Evolutionary conservation across 1,140 invertebrate genomes (phyloP).

Genomic region (Drosophila kohkoa): DNA sequence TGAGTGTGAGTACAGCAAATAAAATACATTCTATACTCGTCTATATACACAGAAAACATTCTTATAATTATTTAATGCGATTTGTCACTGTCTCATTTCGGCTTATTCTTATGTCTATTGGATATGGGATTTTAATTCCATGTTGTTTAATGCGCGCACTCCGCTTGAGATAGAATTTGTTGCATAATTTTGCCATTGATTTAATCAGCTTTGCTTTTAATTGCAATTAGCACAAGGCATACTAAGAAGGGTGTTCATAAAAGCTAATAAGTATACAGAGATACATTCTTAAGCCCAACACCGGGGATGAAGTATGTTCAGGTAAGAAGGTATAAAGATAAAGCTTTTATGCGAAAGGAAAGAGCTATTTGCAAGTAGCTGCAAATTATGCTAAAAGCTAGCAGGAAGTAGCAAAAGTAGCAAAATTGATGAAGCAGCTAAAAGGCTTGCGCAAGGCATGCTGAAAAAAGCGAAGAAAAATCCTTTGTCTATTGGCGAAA

Average conservation of each 20-base stretch:
- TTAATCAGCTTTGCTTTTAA: slow-evolving; percentile 77
- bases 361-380: neutral
- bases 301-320: neutral
- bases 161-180: slow-evolving; percentile 31
- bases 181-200: slow-evolving; percentile 72
- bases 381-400: neutral
- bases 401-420: neutral
- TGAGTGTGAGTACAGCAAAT: slow-evolving; percentile 86
- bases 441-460: no score
- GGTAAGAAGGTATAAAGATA: neutral
- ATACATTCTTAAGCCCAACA: neutral
- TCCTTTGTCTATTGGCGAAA: no score
- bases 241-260: neutral
- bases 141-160: slow-evolving; percentile 2
- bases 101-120: slow-evolving; percentile 10
- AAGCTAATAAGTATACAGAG: neutral
- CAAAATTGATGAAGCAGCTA: no score
- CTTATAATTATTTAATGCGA: slow-evolving; percentile 43
- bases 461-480: no score
- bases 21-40: slow-evolving; percentile 4
- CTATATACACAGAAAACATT: slow-evolving; percentile 2
- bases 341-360: neutral
- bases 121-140: slow-evolving; percentile 45
- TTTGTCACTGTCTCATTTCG: slow-evolving; percentile 26
- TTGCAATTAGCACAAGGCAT: slow-evolving; percentile 44